Conservation (phyloP, 2,797 vertebrate species). For the Leucoraja ocellata region DNA sequence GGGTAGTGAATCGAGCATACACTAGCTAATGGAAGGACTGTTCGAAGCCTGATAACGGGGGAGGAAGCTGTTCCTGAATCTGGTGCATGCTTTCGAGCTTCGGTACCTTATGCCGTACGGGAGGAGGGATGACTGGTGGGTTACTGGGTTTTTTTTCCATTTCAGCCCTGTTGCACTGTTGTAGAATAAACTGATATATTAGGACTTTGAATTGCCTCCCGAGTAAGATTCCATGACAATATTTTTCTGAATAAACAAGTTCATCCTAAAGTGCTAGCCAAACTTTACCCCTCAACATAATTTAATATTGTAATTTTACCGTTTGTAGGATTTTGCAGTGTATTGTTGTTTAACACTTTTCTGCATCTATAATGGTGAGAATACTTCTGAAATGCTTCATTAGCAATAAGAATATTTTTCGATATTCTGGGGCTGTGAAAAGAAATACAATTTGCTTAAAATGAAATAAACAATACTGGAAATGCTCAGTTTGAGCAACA, state of each 20-base stretch:
- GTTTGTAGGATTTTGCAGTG: neutral
- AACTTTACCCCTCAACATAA: neutral
- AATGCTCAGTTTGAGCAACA: too few species aligned
- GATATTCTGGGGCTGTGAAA: neutral
- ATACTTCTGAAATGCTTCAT: neutral
- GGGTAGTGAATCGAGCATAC: too few species aligned
- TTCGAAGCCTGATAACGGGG: too few species aligned
- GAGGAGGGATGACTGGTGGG: too few species aligned
- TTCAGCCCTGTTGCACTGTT: neutral
- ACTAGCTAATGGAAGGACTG: too few species aligned
- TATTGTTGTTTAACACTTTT: neutral
- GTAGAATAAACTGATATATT: neutral
- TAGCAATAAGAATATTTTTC: neutral
- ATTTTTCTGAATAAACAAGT: neutral
- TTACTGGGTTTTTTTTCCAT: neutral
- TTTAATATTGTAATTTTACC: neutral
- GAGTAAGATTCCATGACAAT: neutral
- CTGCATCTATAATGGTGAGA: neutral
- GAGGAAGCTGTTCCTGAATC: too few species aligned
- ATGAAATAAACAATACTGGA: too few species aligned
- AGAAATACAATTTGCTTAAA: too few species aligned
- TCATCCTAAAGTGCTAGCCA: neutral
- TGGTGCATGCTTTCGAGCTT: too few species aligned
- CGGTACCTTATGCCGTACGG: too few species aligned
- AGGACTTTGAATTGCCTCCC: neutral